These are phyloP conservation scores for Sinocyclocheilus anophthalmus DNA, from an alignment of 2,113 vertebrate species.

Conservation along the genomic window DNA sequence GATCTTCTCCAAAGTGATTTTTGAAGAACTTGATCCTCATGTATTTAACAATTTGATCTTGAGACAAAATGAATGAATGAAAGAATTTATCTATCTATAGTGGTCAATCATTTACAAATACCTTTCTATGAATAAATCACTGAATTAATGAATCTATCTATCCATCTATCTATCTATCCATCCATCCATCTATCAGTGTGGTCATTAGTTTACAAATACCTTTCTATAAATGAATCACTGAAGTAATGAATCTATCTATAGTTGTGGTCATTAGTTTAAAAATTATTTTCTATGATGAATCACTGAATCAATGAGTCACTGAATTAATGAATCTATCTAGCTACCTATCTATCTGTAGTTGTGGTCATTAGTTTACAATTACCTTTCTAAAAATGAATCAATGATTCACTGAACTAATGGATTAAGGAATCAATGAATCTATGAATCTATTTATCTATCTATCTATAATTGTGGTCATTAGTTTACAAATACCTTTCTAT, in stretches of 20 bases:
- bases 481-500: too few species aligned
- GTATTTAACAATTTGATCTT: neutral
- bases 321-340: neutral
- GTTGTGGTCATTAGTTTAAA: neutral
- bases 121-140: too few species aligned
- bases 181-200: neutral
- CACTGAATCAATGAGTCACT: too few species aligned
- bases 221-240: too few species aligned
- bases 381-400: too few species aligned
- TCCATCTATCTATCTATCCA: neutral
- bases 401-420: too few species aligned
- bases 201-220: neutral
- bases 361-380: neutral
- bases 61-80: neutral
- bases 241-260: neutral
- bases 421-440: too few species aligned
- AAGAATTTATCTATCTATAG: neutral
- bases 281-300: too few species aligned
- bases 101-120: too few species aligned
- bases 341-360: neutral
- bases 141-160: neutral
- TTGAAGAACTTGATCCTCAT: neutral
- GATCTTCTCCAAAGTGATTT: neutral
- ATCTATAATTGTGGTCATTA: neutral
- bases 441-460: too few species aligned